These are phyloP conservation scores for Gopherus flavomarginatus DNA, from an alignment of 2,113 vertebrate species.

Conservation along the genomic window DNA sequence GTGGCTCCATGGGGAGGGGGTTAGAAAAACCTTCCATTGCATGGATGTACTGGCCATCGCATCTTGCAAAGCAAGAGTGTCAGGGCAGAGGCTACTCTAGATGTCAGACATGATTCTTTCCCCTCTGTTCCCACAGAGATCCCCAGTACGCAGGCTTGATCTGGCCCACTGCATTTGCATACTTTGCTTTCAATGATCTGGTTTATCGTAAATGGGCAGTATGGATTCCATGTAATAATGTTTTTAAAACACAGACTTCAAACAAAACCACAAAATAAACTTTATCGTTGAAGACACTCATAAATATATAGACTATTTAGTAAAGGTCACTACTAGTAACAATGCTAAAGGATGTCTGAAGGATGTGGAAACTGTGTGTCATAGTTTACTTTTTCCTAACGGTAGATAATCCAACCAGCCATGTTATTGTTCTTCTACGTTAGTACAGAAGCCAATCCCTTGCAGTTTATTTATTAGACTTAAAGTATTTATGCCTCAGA, in stretches of 20 bases:
- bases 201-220: not conserved
- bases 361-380: not conserved
- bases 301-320: not conserved
- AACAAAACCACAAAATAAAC: not conserved
- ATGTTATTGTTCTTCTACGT: not conserved
- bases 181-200: not conserved
- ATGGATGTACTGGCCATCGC: not conserved
- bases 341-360: not conserved
- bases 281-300: not conserved
- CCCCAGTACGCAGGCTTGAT: not conserved
- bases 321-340: not conserved
- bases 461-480: too few species aligned
- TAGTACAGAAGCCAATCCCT: too few species aligned
- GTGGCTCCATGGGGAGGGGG: not conserved
- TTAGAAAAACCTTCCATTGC: not conserved
- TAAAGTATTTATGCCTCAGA: too few species aligned
- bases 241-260: not conserved
- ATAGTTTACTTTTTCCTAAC: not conserved
- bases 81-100: not conserved
- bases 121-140: not conserved
- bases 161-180: not conserved
- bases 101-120: not conserved
- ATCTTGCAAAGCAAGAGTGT: not conserved
- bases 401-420: not conserved
- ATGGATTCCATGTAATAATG: not conserved